Conservation (phyloP, 2,888 invertebrate species). For the Liodrosophila aerea region DNA sequence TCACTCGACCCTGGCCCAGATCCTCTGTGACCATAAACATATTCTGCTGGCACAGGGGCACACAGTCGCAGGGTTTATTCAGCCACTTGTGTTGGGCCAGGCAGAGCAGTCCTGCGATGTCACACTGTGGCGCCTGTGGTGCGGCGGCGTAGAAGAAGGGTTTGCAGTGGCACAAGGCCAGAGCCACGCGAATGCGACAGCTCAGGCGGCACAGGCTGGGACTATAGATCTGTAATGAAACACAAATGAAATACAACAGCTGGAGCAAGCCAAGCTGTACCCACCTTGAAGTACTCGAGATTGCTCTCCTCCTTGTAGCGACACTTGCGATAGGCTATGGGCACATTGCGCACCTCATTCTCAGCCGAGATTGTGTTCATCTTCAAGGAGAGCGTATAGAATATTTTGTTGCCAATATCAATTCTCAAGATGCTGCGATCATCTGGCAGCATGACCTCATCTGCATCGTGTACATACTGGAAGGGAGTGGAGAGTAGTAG, state of each 20-base stretch:
- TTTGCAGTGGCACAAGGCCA: conserved; percentile 75
- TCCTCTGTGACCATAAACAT: conserved; percentile 59
- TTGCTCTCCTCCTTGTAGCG: conserved; percentile 77
- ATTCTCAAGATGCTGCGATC: conserved; percentile 55
- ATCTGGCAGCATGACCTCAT: conserved; percentile 69
- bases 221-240: conserved; percentile 76
- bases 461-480: conserved; percentile 75
- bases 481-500: neutral
- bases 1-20: conserved; percentile 59
- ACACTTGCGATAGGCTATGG: conserved; percentile 79
- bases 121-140: conserved; percentile 62
- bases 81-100: conserved; percentile 67
- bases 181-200: conserved; percentile 78
- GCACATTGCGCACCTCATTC: conserved; percentile 69
- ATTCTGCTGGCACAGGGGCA: conserved; percentile 70
- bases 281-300: conserved; percentile 74
- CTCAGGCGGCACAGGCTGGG: conserved; percentile 77
- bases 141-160: conserved; percentile 79
- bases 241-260: too few relatives aligned
- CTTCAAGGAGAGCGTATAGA: conserved; percentile 59
- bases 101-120: conserved; percentile 74
- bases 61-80: conserved; percentile 65
- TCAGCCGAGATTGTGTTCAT: conserved; percentile 68
- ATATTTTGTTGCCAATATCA: conserved; percentile 40
- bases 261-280: too few relatives aligned